Percentiles rank a stretch among this genome's conserved stretches.
Evolutionary conservation across 2,888 invertebrate genomes (phyloP).

Genomic region (Plebejus anna): DNA sequence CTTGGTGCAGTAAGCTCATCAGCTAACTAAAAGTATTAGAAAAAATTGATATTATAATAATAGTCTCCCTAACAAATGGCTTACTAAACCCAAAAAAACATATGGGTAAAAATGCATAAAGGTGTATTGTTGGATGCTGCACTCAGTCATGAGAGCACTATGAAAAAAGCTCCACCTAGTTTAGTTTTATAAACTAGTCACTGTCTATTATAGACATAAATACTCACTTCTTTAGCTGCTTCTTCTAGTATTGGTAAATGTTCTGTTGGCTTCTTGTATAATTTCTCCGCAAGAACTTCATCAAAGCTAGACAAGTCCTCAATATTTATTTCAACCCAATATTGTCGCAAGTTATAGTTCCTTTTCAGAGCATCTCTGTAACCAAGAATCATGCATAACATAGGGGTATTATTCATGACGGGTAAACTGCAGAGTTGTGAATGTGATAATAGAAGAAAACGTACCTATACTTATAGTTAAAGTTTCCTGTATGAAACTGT

Average conservation of each 20-base stretch:
- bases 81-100: no score
- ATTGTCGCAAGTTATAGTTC: constrained; percentile 94
- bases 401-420: neutral
- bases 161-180: no score
- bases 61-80: no score
- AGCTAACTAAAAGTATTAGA: constrained; percentile 78
- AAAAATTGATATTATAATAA: neutral
- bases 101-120: no score
- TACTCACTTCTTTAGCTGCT: constrained; percentile 90
- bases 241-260: constrained; percentile 97
- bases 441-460: neutral
- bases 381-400: constrained; percentile 32
- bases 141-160: no score
- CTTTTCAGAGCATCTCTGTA: constrained; percentile 94
- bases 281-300: constrained; percentile 93
- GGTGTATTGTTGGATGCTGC: neutral
- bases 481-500: constrained; percentile 97
- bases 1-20: constrained; percentile 97
- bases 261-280: constrained; percentile 95
- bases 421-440: neutral
- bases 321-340: constrained; percentile 94
- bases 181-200: no score
- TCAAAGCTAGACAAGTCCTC: constrained; percentile 97
- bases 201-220: neutral
- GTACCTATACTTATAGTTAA: constrained; percentile 97